Evolutionary conservation across 2,113 vertebrate genomes (phyloP).

Genomic region (Dasyurus viverrinus): DNA sequence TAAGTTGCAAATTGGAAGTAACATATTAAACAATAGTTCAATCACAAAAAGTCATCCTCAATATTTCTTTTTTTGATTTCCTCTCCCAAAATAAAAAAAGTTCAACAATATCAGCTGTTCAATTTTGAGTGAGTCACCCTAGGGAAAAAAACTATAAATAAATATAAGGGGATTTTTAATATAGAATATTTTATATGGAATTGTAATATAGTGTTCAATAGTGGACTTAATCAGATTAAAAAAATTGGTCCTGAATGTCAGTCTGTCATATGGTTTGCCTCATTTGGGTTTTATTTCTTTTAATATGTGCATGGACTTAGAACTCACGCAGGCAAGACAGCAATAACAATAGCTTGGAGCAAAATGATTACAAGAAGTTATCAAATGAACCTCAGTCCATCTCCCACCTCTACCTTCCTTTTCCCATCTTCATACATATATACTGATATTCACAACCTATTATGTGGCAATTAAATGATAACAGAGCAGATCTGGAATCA

Average conservation of each 20-base stretch:
- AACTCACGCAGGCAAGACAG: neutral
- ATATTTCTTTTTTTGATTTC: neutral
- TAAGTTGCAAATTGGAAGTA: constrained; percentile 44
- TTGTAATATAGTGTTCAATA: neutral
- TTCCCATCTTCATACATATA: neutral
- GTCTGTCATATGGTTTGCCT: neutral
- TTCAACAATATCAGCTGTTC: neutral
- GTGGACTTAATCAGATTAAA: neutral
- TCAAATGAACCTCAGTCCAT: neutral
- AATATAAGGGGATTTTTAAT: constrained; percentile 3
- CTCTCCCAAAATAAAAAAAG: constrained; percentile 21
- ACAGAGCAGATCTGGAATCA: neutral
- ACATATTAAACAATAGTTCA: constrained; percentile 58
- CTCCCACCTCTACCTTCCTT: neutral
- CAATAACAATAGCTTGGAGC: neutral
- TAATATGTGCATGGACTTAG: constrained; percentile 17
- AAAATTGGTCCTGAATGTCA: neutral
- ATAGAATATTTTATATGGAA: neutral
- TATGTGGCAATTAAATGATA: neutral
- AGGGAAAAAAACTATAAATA: neutral
- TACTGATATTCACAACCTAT: neutral
- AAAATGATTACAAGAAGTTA: neutral
- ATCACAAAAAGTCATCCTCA: constrained; percentile 61
- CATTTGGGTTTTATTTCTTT: constrained; percentile 1
- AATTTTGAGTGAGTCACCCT: constrained; percentile 22